Conservation (phyloP, 2,888 invertebrate species). For the Resseliella maxima region DNA sequence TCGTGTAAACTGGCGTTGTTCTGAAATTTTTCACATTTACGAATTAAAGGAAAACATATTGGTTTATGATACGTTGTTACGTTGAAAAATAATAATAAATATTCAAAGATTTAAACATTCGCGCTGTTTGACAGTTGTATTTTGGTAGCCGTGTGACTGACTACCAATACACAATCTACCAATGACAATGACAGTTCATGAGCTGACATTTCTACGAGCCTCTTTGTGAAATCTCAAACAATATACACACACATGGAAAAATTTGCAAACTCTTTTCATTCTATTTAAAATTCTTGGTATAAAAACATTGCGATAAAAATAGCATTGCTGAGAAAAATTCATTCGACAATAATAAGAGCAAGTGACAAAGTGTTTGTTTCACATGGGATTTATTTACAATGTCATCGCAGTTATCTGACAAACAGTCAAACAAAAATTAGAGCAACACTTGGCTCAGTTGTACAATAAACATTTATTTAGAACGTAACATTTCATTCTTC, state of each 20-base stretch:
- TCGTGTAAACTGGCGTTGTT: too few relatives aligned
- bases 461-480: conserved; percentile 37
- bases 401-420: conserved; percentile 8
- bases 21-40: too few relatives aligned
- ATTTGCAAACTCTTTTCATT: conserved; percentile 37
- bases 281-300: neutral
- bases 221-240: neutral
- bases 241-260: conserved; percentile 41
- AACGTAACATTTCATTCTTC: neutral
- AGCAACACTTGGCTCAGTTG: neutral
- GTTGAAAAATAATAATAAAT: too few relatives aligned
- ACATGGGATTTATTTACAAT: conserved; percentile 49
- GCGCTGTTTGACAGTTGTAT: neutral
- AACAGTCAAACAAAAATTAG: neutral
- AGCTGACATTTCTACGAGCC: conserved; percentile 5
- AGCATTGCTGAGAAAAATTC: neutral
- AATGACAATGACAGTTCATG: conserved; percentile 19
- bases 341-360: neutral
- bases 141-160: neutral
- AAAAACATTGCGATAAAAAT: conserved; percentile 44
- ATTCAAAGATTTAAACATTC: neutral
- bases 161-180: neutral
- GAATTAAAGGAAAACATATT: too few relatives aligned
- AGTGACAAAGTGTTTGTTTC: conserved; percentile 20
- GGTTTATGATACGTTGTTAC: too few relatives aligned